Evolutionary conservation across 2,113 vertebrate genomes (phyloP), one percentile per base, ranked within the genome.

Genomic region (Polyodon spathula): DNA sequence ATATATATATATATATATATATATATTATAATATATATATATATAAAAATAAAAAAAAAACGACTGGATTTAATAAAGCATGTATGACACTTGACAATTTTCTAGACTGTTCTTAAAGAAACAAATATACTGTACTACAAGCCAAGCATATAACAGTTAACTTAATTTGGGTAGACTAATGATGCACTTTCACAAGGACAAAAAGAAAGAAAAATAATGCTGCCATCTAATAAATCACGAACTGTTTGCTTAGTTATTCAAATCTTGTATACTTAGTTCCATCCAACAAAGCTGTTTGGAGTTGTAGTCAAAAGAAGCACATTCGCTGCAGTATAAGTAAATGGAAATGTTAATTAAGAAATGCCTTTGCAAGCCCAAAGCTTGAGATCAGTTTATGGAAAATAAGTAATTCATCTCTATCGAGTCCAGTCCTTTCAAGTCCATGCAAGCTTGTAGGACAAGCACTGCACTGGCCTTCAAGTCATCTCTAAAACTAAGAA

Each of bases 281-380:
- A 77, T 66, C 82, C 84, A 80, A 82, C 65, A 67, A 27, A 1
- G 56, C 64, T 78, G 81, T 84, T 76, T 79, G 69, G 69, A 64
- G 65, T 66, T 70, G 37, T 73, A 76, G 75, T 83, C 83, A 81
- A 81, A 79, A 79, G 50, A 56, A 56, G 44, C 68, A 71, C 73
- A 69, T 64, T 46, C 63, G 50, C 41, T 59, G 56, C 70, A 68
- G 63, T 83, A 84, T 83, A 85, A 86, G 81, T 75, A 81, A 73
- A 76, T 66, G 77, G 78, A 81, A 81, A 83, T 82, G 81, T 84
- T 79, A 84, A 84, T 77, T 79, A 75, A 71, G 64, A 75, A 77
- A 75, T 65, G 75, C 76, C 74, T 67, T 73, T 72, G 69, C 71
- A 68, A 74, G 69, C 76, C 71, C 66, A 69, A 66, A 60, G 75